Evolutionary conservation across 2,113 vertebrate genomes (phyloP).

Genomic region (Sinocyclocheilus grahami): DNA sequence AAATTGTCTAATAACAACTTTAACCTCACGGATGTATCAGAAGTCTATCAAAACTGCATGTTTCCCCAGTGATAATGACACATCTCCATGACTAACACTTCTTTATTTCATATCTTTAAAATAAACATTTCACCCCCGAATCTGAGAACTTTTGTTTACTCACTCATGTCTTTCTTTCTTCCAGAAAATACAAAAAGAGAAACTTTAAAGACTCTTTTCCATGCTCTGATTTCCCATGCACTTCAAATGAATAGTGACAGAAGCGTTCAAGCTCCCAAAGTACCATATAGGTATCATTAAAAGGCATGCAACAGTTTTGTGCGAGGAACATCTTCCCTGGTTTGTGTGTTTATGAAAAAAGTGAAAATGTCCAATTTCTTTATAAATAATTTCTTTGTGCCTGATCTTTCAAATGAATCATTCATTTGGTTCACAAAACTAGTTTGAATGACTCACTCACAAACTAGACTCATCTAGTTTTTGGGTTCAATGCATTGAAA

Average conservation of each 20-base stretch:
- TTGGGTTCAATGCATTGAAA: too few species aligned
- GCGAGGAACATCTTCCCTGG: background rate
- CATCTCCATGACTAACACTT: background rate
- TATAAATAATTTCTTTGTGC: background rate
- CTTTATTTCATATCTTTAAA: background rate
- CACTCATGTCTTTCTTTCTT: background rate
- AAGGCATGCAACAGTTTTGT: background rate
- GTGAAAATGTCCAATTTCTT: background rate
- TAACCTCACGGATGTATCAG: background rate
- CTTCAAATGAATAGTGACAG: background rate
- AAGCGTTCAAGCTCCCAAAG: background rate
- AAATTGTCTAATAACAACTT: background rate
- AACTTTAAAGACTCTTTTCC: background rate
- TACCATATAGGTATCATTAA: background rate
- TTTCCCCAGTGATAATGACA: background rate
- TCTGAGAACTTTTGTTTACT: background rate
- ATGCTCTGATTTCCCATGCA: background rate
- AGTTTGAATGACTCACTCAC: too few species aligned
- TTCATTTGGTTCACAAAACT: background rate
- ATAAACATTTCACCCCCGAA: background rate
- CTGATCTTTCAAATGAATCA: background rate
- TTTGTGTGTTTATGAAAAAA: too few species aligned
- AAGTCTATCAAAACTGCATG: background rate
- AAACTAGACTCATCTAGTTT: background rate
- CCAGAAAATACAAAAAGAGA: background rate